phyloP scores from a whole-genome alignment of 2,888 invertebrate genomes.

The Siphonodentalium dalli region DNA sequence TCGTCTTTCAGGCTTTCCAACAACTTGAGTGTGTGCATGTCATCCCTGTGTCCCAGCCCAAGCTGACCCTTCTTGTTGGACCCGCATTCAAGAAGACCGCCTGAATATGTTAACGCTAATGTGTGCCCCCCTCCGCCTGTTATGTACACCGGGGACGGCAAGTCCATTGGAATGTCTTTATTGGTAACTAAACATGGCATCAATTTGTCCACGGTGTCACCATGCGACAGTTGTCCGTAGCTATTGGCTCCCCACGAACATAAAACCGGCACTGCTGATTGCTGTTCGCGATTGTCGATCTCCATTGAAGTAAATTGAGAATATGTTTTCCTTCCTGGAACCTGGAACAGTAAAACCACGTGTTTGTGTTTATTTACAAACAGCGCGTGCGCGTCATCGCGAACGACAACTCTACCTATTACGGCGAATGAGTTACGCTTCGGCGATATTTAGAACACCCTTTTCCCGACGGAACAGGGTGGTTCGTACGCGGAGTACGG shows the following conservation, averaged over 20 bases:
- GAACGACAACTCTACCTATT: too few relatives aligned
- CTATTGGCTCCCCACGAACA: conserved; percentile 60
- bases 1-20: conserved; percentile 14
- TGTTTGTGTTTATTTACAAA: too few relatives aligned
- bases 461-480: too few relatives aligned
- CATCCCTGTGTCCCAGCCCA: conserved; percentile 36
- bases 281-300: too few relatives aligned
- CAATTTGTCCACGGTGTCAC: conserved; percentile 40
- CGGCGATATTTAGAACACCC: too few relatives aligned
- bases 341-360: too few relatives aligned
- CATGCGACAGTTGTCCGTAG: conserved; percentile 51
- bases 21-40: conserved; percentile 24
- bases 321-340: too few relatives aligned
- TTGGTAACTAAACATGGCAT: conserved; percentile 32
- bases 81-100: conserved; percentile 44
- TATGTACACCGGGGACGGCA: conserved; percentile 10
- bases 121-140: conserved; percentile 55
- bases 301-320: too few relatives aligned
- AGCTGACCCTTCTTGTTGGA: conserved; percentile 53
- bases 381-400: too few relatives aligned
- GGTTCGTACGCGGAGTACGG: too few relatives aligned
- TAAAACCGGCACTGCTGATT: too few relatives aligned
- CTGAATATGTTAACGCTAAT: conserved; percentile 36
- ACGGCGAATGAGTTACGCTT: too few relatives aligned
- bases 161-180: not conserved